Conservation (phyloP, 2,113 vertebrate genomes). For the Phyllostomus hastatus region DNA sequence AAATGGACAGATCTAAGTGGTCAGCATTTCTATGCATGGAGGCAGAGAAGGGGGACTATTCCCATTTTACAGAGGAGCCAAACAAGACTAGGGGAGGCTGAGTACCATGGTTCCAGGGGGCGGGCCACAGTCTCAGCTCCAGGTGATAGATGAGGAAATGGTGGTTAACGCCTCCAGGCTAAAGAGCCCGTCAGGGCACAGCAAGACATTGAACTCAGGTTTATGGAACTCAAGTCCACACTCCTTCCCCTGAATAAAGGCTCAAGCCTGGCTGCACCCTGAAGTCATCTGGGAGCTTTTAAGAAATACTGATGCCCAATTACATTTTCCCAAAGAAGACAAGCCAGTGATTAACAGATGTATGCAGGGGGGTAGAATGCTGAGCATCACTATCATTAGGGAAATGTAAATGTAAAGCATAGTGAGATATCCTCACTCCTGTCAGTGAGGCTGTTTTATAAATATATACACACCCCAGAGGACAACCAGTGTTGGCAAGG, state of each 20-base stretch:
- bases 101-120: not conserved
- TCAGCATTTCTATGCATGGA: not conserved
- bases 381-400: not conserved
- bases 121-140: not conserved
- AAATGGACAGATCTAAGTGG: not conserved
- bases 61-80: not conserved
- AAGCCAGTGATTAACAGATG: not conserved
- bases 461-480: not conserved
- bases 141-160: not conserved
- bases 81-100: not conserved
- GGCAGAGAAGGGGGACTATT: not conserved
- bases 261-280: not conserved
- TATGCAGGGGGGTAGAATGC: not conserved
- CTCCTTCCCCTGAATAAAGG: not conserved
- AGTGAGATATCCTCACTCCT: not conserved
- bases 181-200: not conserved
- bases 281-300: not conserved
- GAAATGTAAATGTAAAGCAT: not conserved
- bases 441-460: not conserved
- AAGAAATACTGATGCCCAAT: not conserved
- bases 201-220: not conserved
- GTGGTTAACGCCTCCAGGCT: not conserved
- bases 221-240: not conserved
- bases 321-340: not conserved
- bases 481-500: not conserved